Conservation (phyloP, 2,888 invertebrate species). For the Andrena haemorrhoa region DNA sequence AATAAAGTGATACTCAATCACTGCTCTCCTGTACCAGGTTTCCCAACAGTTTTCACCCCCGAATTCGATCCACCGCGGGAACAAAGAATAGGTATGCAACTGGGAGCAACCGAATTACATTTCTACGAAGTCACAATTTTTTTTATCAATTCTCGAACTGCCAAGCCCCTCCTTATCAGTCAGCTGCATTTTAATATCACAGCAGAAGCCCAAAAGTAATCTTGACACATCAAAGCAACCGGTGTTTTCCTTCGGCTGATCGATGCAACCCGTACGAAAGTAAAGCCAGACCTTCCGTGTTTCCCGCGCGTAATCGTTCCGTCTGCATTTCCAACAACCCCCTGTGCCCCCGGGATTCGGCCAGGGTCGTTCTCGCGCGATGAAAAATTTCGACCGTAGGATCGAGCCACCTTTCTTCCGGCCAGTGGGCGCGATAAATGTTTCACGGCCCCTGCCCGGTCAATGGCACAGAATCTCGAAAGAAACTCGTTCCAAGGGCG, state of each 20-base stretch:
- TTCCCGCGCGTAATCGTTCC: conserved; percentile 22
- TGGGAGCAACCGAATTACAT: no score
- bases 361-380: conserved; percentile 2
- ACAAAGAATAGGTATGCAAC: no score
- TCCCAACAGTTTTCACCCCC: no score
- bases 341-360: conserved; percentile 15
- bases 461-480: conserved; percentile 53
- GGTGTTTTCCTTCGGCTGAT: no score
- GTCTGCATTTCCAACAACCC: conserved; percentile 40
- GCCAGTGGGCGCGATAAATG: conserved; percentile 51
- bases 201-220: background rate
- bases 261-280: conserved; percentile 2
- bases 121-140: no score
- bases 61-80: no score
- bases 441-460: conserved; percentile 45
- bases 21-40: no score
- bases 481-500: conserved; percentile 53
- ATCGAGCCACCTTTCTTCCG: conserved; percentile 15
- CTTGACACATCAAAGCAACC: background rate
- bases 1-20: no score
- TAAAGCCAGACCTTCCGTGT: conserved; percentile 5
- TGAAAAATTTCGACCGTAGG: conserved; percentile 18
- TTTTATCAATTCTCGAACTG: no score
- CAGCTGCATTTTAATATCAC: no score
- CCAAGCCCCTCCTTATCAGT: no score